phyloP scores from a whole-genome alignment of 2,888 invertebrate genomes.

The Ernsta delagoae region DNA sequence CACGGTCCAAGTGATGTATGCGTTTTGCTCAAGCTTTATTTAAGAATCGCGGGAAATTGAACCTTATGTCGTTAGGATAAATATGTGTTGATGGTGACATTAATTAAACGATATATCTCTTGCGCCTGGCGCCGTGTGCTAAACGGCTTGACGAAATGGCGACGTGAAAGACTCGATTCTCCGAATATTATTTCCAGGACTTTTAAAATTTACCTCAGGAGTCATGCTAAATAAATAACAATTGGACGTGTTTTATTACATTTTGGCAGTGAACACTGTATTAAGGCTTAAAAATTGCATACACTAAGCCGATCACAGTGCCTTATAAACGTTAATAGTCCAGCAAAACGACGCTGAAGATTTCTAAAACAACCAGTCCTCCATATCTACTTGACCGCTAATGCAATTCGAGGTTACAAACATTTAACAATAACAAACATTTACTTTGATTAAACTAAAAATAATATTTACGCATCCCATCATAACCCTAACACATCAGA shows the following conservation, averaged over 20 bases:
- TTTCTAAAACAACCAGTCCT: neutral
- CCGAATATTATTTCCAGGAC: constrained; percentile 59
- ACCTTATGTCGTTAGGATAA: constrained; percentile 48
- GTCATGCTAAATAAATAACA: too few species aligned
- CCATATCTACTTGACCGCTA: neutral
- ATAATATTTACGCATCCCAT: constrained; percentile 5
- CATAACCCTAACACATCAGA: neutral
- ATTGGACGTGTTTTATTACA: too few species aligned
- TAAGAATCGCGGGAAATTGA: constrained; percentile 43
- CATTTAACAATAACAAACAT: neutral
- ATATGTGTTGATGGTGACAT: constrained; percentile 53
- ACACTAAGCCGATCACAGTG: too few species aligned
- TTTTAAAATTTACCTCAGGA: neutral
- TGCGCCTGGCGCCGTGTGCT: constrained; percentile 72
- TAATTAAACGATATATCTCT: constrained; percentile 78
- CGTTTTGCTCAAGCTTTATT: constrained; percentile 54
- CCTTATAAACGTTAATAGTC: too few species aligned
- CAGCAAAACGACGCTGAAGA: neutral
- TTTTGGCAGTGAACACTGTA: too few species aligned
- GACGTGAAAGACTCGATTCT: constrained; percentile 57
- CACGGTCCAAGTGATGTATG: constrained; percentile 67
- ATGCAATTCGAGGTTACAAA: neutral
- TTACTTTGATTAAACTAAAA: neutral
- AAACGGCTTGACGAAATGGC: constrained; percentile 73
- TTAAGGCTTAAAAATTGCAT: too few species aligned